Conservation (phyloP, 2,888 invertebrate genomes). For the Acrocyrtus sp. region DNA sequence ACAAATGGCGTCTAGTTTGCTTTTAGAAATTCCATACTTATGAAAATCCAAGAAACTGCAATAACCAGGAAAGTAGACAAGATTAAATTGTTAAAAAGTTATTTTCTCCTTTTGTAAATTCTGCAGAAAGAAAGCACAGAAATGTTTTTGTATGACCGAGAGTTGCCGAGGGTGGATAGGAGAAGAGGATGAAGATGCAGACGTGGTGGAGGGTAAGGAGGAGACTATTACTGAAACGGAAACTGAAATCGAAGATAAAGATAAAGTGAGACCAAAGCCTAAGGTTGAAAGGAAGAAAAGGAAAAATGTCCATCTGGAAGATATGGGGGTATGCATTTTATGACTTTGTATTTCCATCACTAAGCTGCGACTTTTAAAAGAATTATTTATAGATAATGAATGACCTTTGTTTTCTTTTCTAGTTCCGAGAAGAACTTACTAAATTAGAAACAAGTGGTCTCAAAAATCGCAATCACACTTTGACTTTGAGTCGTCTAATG, state of each 20-base stretch:
- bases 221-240: slow-evolving; percentile 65
- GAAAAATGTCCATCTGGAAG: slow-evolving; percentile 71
- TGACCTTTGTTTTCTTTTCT: slow-evolving; percentile 7
- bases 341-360: not conserved
- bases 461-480: slow-evolving; percentile 89
- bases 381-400: no score
- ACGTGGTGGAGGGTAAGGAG: slow-evolving; percentile 65
- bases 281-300: slow-evolving; percentile 67
- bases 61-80: no score
- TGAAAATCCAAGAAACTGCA: no score
- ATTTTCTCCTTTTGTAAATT: no score
- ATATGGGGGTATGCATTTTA: slow-evolving; percentile 72
- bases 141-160: slow-evolving; percentile 90
- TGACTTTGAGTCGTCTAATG: slow-evolving; percentile 90
- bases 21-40: no score
- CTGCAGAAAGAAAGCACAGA: slow-evolving; percentile 90
- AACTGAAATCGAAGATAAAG: slow-evolving; percentile 65
- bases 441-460: slow-evolving; percentile 81
- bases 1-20: no score
- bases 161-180: slow-evolving; percentile 97
- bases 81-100: no score
- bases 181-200: slow-evolving; percentile 78
- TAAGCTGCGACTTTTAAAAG: not conserved
- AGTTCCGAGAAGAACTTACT: slow-evolving; percentile 87
- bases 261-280: slow-evolving; percentile 67